These are phyloP conservation scores for Mus spicilegus DNA, from an alignment of 2,113 vertebrate species.

Conservation along the genomic window DNA sequence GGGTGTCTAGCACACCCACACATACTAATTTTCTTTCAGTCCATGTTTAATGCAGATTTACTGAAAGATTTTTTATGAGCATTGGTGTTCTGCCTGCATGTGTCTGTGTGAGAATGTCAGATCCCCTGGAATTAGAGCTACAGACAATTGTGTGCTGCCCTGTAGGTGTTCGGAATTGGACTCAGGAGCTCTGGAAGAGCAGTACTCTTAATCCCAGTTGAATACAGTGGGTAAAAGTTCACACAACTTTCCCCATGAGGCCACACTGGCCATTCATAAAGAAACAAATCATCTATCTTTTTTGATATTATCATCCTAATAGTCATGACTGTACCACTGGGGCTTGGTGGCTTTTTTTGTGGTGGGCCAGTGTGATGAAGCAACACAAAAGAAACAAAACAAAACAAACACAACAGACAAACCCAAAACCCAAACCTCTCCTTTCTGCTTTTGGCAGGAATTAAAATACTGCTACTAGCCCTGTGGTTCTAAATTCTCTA, in stretches of 20 bases:
- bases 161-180: no score
- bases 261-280: background rate
- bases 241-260: constrained; percentile 1
- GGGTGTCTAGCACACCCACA: background rate
- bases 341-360: background rate
- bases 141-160: no score
- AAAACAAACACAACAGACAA: no score
- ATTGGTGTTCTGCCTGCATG: no score
- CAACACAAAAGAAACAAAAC: no score
- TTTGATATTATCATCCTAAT: background rate
- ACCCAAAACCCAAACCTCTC: background rate
- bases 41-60: background rate
- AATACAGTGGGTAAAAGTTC: background rate
- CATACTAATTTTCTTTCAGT: background rate
- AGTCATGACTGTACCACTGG: background rate
- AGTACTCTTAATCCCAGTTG: background rate
- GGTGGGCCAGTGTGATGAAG: background rate
- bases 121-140: no score
- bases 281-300: background rate
- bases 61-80: background rate
- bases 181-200: no score
- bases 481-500: background rate
- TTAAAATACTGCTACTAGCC: background rate
- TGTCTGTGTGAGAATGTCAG: no score
- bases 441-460: background rate